Percentiles rank a stretch among this genome's conserved stretches.
Conservation (phyloP, 1,140 invertebrate species). For the Eupristina koningsbergeri region DNA sequence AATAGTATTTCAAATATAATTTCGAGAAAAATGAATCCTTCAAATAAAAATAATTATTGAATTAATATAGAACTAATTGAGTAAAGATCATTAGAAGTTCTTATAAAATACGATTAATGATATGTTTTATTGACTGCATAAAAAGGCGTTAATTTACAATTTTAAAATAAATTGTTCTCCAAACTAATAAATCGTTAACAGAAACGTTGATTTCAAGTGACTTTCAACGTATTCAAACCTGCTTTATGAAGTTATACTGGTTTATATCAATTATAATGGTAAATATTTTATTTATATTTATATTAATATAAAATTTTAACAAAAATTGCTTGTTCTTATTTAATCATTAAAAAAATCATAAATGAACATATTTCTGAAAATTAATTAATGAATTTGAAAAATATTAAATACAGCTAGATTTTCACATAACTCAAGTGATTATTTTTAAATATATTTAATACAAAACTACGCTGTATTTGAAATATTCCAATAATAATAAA, state of each 20-base stretch:
- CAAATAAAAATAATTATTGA: neutral
- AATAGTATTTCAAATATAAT: neutral
- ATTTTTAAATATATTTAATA: too few species aligned
- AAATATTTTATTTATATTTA: conserved; percentile 26
- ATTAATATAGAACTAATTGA: neutral
- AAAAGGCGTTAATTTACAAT: conserved; percentile 44
- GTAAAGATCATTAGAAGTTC: neutral
- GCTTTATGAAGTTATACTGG: conserved; percentile 21
- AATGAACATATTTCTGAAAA: too few species aligned
- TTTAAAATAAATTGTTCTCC: conserved; percentile 29
- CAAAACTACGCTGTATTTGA: too few species aligned
- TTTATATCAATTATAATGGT: conserved; percentile 17
- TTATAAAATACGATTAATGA: conserved; percentile 24
- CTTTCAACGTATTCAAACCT: conserved; percentile 20
- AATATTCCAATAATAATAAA: too few species aligned
- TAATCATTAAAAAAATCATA: too few species aligned
- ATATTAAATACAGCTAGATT: too few species aligned
- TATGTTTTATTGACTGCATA: conserved; percentile 16
- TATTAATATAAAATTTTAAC: neutral
- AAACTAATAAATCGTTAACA: conserved; percentile 39
- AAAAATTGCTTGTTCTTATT: neutral
- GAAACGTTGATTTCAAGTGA: conserved; percentile 26
- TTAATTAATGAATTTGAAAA: too few species aligned
- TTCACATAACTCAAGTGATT: too few species aligned
- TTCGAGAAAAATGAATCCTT: neutral